Evolutionary conservation across 2,797 vertebrate species (phyloP).

Genomic region (Falco berigora): DNA sequence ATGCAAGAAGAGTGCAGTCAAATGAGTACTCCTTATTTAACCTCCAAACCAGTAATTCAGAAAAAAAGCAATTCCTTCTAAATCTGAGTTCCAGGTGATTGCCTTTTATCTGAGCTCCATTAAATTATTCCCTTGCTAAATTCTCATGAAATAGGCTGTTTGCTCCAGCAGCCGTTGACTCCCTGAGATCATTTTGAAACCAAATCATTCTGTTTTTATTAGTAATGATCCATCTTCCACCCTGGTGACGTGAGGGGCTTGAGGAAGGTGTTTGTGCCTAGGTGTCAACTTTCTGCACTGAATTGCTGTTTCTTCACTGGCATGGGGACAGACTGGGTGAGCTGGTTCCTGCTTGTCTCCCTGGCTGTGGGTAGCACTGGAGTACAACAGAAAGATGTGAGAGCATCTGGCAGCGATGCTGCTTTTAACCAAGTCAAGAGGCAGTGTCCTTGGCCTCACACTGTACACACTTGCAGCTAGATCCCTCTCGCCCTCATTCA

Average conservation of each 20-base stretch:
- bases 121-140: conserved; percentile 46
- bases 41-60: neutral
- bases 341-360: neutral
- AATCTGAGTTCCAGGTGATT: conserved; percentile 43
- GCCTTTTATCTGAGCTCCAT: conserved; percentile 38
- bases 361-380: neutral
- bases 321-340: neutral
- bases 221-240: neutral
- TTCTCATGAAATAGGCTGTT: conserved; percentile 12
- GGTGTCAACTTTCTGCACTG: neutral
- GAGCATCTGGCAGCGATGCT: neutral
- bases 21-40: conserved; percentile 31
- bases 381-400: neutral
- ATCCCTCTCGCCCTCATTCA: neutral
- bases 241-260: neutral
- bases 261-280: neutral
- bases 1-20: neutral
- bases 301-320: neutral
- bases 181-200: neutral
- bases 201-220: neutral
- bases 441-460: neutral
- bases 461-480: neutral
- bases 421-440: neutral
- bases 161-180: neutral
- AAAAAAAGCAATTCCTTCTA: conserved; percentile 34